A percentile compares a stretch with the other conserved stretches of the same genome.
Conservation (phyloP, 2,888 invertebrate species). For the Eumerus sabulonum region DNA sequence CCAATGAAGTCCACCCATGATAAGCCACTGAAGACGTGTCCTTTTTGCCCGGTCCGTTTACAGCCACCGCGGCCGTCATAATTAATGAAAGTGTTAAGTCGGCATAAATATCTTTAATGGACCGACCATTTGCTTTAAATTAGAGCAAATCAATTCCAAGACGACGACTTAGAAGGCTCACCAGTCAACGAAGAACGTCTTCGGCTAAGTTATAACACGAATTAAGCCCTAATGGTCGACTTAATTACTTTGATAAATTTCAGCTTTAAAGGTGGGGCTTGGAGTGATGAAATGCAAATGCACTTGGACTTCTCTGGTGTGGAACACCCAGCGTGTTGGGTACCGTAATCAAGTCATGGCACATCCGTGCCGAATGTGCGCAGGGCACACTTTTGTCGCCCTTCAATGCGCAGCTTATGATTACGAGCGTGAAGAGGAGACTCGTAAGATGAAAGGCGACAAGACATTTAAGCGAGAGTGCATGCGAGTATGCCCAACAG, state of each 20-base stretch:
- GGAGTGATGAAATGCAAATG: too few species aligned
- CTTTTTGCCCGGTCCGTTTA: background rate
- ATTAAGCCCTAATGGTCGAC: constrained; percentile 25
- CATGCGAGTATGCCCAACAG: constrained; percentile 15
- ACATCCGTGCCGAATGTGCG: constrained; percentile 1
- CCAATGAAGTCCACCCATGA: background rate
- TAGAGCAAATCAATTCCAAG: constrained; percentile 39
- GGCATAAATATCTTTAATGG: constrained; percentile 32
- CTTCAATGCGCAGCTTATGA: constrained; percentile 24
- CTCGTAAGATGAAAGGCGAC: too few species aligned
- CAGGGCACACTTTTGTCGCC: constrained; percentile 13
- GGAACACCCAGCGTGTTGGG: background rate
- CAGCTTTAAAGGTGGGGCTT: background rate
- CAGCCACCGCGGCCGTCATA: constrained; percentile 14
- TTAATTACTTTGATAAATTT: constrained; percentile 43
- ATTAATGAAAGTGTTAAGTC: constrained; percentile 41
- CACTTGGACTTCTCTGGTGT: too few species aligned
- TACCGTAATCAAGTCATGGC: background rate
- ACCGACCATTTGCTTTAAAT: constrained; percentile 26
- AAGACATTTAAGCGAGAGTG: constrained; percentile 4
- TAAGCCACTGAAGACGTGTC: background rate
- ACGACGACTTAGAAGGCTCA: background rate
- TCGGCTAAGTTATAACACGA: constrained; percentile 27
- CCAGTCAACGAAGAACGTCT: too few species aligned
- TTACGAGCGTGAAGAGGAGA: constrained; percentile 15